Conservation (phyloP, 2,113 vertebrate species). For the Macrotis lagotis region DNA sequence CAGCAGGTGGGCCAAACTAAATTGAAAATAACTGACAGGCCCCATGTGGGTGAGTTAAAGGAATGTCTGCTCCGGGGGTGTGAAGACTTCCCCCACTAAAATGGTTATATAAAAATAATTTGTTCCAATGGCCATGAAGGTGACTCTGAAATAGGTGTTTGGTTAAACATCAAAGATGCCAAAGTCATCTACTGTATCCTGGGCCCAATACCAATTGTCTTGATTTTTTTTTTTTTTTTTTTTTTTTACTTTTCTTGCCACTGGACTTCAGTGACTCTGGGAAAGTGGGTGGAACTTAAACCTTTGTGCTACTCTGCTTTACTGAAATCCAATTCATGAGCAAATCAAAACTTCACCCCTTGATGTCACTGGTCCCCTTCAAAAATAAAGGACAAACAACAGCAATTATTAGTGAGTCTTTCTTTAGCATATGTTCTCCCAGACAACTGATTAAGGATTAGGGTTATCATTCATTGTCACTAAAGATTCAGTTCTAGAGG, state of each 20-base stretch:
- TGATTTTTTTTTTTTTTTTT: no score
- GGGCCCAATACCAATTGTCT: not conserved
- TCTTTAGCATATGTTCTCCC: not conserved
- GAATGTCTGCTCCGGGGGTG: not conserved
- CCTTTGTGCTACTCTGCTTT: not conserved
- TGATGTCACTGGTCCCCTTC: not conserved
- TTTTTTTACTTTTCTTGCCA: no score
- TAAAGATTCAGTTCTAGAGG: not conserved
- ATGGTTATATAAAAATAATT: not conserved
- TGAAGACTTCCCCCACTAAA: not conserved
- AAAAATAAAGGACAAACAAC: not conserved
- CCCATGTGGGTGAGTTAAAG: not conserved
- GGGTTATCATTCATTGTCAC: not conserved
- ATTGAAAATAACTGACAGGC: not conserved
- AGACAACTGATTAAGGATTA: not conserved
- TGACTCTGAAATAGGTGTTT: not conserved
- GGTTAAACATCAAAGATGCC: not conserved
- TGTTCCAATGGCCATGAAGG: not conserved
- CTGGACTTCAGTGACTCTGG: constrained; percentile 24
- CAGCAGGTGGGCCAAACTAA: not conserved
- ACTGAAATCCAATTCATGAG: not conserved
- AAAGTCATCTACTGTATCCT: not conserved
- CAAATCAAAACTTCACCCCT: no score
- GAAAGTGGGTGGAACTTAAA: not conserved
- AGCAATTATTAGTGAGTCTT: not conserved